phyloP scores from a whole-genome alignment of 37 sponge, comb jelly and placozoan genomes.

The Eunapius fragilis region DNA sequence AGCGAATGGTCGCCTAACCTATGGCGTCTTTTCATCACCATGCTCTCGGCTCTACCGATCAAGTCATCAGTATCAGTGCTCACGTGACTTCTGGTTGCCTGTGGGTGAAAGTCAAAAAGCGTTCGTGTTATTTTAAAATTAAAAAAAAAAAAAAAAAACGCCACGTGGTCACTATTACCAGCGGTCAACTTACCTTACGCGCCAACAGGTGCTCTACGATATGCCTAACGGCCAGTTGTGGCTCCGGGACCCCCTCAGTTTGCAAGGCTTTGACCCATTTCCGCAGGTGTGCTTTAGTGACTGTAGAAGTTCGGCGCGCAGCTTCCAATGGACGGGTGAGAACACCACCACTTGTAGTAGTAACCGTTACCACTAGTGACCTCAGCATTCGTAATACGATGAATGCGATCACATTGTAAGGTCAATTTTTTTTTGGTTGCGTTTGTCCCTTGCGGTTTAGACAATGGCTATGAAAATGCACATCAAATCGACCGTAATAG shows the following conservation, averaged over 20 bases:
- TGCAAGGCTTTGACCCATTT: constrained; percentile 1
- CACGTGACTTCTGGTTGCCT: not conserved
- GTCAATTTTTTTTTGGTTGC: not conserved
- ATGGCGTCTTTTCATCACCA: constrained; percentile 8
- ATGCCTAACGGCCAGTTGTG: constrained; percentile 11
- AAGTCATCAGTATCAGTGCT: not conserved
- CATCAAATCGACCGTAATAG: too few relatives aligned
- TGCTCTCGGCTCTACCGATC: not conserved
- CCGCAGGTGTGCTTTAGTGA: not conserved
- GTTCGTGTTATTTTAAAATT: too few relatives aligned
- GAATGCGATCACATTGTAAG: not conserved
- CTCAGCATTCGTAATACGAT: not conserved
- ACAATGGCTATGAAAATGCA: too few relatives aligned
- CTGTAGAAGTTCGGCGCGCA: not conserved
- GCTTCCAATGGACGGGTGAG: not conserved
- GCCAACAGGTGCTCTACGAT: constrained; percentile 17
- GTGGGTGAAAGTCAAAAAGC: not conserved
- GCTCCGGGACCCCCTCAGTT: not conserved
- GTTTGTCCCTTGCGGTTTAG: too few relatives aligned
- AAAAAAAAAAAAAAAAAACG: not conserved
- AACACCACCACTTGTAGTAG: too few relatives aligned
- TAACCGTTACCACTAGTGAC: not conserved
- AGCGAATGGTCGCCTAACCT: not conserved
- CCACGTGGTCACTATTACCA: not conserved
- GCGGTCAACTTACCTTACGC: not conserved